phyloP scores from a whole-genome alignment of 2,113 vertebrate species.

The Ranitomeya variabilis region DNA sequence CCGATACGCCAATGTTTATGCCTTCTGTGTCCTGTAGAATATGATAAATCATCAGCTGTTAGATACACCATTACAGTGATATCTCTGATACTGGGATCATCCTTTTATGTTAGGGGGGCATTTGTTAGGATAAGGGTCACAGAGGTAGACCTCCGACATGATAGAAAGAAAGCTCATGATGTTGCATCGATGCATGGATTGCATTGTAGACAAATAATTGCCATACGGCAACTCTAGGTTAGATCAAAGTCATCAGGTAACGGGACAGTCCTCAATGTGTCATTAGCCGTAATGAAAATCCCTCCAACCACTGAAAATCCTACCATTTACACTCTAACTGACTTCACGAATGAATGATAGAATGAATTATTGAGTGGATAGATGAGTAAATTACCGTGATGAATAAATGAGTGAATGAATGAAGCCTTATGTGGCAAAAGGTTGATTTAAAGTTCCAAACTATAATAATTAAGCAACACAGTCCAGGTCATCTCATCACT shows the following conservation, averaged over 20 bases:
- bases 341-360: not conserved
- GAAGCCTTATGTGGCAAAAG: not conserved
- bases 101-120: too few species aligned
- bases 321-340: not conserved
- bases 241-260: not conserved
- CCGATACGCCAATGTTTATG: constrained; percentile 71
- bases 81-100: not conserved
- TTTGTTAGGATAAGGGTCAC: too few species aligned
- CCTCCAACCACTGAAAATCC: not conserved
- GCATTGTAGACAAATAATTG: not conserved
- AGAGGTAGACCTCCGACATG: not conserved
- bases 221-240: not conserved
- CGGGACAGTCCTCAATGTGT: not conserved
- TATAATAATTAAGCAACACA: too few species aligned
- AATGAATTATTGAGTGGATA: not conserved
- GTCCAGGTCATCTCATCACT: not conserved
- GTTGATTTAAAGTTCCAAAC: not conserved
- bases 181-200: not conserved
- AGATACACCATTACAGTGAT: not conserved
- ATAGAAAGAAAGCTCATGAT: not conserved
- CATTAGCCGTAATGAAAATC: not conserved
- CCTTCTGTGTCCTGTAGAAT: constrained; percentile 72
- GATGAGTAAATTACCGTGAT: not conserved
- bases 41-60: not conserved
- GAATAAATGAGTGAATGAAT: not conserved